Evolutionary conservation across 2,888 invertebrate genomes (phyloP), one percentile per base, ranked within the genome.

Genomic region (Caenorhabditis uteleia): DNA sequence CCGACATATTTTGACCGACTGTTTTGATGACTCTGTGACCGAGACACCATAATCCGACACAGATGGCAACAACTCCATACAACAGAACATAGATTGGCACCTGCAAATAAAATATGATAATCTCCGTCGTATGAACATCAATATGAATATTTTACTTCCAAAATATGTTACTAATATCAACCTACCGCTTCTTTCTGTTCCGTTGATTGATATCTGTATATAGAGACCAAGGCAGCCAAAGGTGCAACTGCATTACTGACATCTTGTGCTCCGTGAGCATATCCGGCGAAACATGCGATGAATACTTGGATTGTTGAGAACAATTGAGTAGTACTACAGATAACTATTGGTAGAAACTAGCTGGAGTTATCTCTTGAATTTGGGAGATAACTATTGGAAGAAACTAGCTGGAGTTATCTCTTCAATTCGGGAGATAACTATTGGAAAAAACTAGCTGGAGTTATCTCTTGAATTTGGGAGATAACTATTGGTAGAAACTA

Each of bases 201-300:
- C 0, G 91, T 58, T 3, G 39, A 43, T 20, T 92, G 92, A 82
- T 91, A 91, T 4, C 89, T 88, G 84, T 91, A 94, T 70, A 95
- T 90, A 83, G 93, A 88, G 90, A 93, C 95, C 2, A 98, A 86
- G 0, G 93, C 94, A 58, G 97, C 91, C 47, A 98, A 86, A 0
- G 97, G 97, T 2, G 97, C 97, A 79, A 98, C 95, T 3, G 95
- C 95, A 85, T 98, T 98, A 85, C 95, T 80, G 27, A 98, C 97
- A 85, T 98, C 97, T 84, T 98, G 97, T 16, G 95, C 97, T 29
- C 97, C 97, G 82, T 98, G 73, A 18, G 95, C 97, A 84, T 97
- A 98, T 50, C 95, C 92, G 2, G 95, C 95, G 84, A 97, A 97
- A 14, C 92, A 90, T 3, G 97, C 97, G 0, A 97, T 97, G 58